Base-by-base conservation (phyloP, 2,888 invertebrate genomes). In the Aspidiotus destructor region DNA sequence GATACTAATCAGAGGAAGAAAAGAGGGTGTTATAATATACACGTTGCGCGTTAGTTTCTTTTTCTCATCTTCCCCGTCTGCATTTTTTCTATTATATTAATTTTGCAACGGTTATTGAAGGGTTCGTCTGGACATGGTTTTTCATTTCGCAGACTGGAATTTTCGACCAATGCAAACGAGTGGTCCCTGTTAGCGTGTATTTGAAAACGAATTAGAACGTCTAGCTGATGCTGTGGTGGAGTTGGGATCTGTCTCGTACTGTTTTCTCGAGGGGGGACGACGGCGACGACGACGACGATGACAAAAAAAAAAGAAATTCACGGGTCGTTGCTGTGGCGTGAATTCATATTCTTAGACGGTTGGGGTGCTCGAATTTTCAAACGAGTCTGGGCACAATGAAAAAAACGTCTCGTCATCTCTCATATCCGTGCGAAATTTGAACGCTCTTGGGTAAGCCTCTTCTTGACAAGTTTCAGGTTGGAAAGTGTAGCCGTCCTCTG, bases 71-170 rank as follows among this genome's bases (percentile, higher is more conserved):
- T 17, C 16, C 55, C 17, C 58, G 40, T 58, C 58, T 58, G 58
- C 28, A 40, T 48, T 48, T 48, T 48, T 48, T 28, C 28, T n/a
- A 48, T 48, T 48, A 48, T 48, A 48, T n/a, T 48, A 58, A 58
- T 58, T 58, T 58, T 58, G 58, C 58, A 58, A 58, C 58, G 58
- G 58, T 40, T 58, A 8, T 28, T 40, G 11, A 58, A 58, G 58
- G 58, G 58, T 40, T 40, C 58, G 58, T 58, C 58, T 58, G 58
- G 58, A 40, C 40, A 28, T n/a, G 6, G 16, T 28, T 28, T 58
- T 58, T 58, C 17, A 55, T 55, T 55, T 55, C 8, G 58, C 58
- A 58, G 58, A 58, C 58, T 58, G 40, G 10, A 15, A 48, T n/a
- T n/a, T 48, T 48, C n/a, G 48, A 48, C 48, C 48, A n/a, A 48